phyloP scores from a whole-genome alignment of 37 sponge, comb jelly and placozoan species.

The Spongia lamella region DNA sequence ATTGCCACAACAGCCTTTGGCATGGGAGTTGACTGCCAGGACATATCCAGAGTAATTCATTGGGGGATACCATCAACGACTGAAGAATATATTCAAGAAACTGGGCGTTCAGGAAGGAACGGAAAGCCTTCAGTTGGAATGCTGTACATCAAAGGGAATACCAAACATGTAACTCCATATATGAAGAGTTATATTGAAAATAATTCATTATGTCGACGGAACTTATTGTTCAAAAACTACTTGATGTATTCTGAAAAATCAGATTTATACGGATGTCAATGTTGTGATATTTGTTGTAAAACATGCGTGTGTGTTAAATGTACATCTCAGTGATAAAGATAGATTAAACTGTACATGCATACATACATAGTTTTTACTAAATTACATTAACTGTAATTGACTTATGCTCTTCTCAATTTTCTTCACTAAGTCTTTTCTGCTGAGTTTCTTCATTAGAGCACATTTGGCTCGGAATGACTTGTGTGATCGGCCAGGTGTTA shows the following conservation, averaged over 20 bases:
- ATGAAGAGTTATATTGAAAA: background rate
- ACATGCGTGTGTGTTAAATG: background rate
- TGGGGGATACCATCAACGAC: background rate
- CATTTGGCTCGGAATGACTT: background rate
- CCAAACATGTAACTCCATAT: background rate
- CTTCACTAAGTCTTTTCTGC: background rate
- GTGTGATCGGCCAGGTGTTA: background rate
- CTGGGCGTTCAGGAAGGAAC: conserved; percentile 2
- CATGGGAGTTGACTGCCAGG: conserved; percentile 13
- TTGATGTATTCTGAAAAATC: background rate
- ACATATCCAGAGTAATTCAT: background rate
- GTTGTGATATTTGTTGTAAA: conserved; percentile 10
- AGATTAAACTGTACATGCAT: too few species aligned
- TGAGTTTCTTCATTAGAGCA: conserved; percentile 13
- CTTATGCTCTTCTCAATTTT: conserved; percentile 24
- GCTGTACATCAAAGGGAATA: too few species aligned
- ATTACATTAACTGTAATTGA: too few species aligned
- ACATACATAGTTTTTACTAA: too few species aligned
- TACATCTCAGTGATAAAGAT: too few species aligned
- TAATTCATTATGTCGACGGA: conserved; percentile 11
- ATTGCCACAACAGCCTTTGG: conserved; percentile 19
- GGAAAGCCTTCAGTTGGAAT: background rate
- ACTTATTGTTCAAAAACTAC: background rate
- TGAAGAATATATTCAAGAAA: conserved; percentile 3
- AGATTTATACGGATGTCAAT: conserved; percentile 2